Evolutionary conservation across 1,140 invertebrate genomes (phyloP).

Genomic region (Zaprionus vittiger): DNA sequence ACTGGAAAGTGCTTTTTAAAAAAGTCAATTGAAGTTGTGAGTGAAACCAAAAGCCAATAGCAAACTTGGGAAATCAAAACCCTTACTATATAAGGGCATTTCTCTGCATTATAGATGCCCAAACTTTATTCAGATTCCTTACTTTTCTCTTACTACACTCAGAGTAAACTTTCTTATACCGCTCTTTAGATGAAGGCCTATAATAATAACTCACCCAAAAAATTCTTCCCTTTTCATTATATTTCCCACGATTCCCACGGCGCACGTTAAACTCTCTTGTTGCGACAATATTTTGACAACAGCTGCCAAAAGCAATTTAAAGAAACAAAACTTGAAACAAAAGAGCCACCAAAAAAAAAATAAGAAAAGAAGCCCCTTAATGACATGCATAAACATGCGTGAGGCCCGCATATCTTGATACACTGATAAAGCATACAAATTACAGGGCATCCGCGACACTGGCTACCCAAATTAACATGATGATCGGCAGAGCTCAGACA

Average conservation of each 20-base stretch:
- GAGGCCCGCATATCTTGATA: slow-evolving; percentile 56
- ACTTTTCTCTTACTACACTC: background rate
- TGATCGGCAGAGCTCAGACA: slow-evolving; percentile 41
- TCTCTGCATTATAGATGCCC: too few relatives aligned
- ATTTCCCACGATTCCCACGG: background rate
- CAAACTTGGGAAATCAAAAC: background rate
- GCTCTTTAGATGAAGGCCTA: background rate
- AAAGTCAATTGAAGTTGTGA: too few relatives aligned
- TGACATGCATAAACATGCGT: slow-evolving; percentile 66
- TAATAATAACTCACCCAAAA: background rate
- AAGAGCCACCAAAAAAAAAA: slow-evolving; percentile 11
- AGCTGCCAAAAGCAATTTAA: slow-evolving; percentile 36
- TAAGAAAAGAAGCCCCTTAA: slow-evolving; percentile 34
- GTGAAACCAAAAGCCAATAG: too few relatives aligned
- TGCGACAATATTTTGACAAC: slow-evolving; percentile 47
- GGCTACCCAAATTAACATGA: slow-evolving; percentile 62
- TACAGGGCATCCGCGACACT: slow-evolving; percentile 46
- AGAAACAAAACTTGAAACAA: slow-evolving; percentile 27
- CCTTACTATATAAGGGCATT: background rate
- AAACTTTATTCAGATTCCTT: background rate
- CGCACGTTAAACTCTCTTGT: background rate
- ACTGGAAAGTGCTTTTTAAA: slow-evolving; percentile 18
- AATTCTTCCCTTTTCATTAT: background rate
- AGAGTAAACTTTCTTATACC: background rate
- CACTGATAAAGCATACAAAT: slow-evolving; percentile 77